Conservation (phyloP, 1,140 invertebrate species). For the Protaetia brevitarsis region DNA sequence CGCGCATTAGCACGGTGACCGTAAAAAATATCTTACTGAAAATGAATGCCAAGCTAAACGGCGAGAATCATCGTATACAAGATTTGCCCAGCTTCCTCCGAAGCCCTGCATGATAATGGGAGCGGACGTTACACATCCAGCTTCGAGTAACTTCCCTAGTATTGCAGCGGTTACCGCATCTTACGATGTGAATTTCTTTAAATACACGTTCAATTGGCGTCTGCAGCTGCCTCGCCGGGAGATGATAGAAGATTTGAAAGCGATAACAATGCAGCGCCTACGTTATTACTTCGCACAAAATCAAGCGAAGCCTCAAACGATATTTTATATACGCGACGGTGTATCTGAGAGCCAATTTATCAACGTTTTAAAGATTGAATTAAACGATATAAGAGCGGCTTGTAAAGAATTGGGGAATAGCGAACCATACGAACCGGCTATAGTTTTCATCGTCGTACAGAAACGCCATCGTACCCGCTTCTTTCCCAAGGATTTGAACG, state of each 20-base stretch:
- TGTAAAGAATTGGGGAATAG: constrained; percentile 53
- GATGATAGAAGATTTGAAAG: constrained; percentile 71
- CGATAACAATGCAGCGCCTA: constrained; percentile 63
- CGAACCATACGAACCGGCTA: constrained; percentile 57
- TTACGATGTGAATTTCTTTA: constrained; percentile 60
- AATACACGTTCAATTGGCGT: constrained; percentile 68
- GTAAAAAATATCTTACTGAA: constrained; percentile 78
- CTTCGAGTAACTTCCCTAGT: constrained; percentile 67
- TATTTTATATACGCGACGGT: constrained; percentile 79
- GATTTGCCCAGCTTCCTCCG: too few species aligned
- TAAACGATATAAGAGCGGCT: constrained; percentile 61
- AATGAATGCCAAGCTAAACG: constrained; percentile 82
- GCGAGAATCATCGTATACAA: constrained; percentile 64
- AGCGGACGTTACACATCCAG: constrained; percentile 86
- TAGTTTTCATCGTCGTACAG: constrained; percentile 85
- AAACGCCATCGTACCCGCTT: constrained; percentile 87
- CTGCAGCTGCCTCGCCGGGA: constrained; percentile 63
- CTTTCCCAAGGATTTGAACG: constrained; percentile 54
- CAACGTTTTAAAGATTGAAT: constrained; percentile 56
- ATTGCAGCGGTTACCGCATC: constrained; percentile 78
- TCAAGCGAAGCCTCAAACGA: constrained; percentile 54
- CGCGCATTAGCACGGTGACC: constrained; percentile 51
- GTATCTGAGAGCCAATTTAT: constrained; percentile 85
- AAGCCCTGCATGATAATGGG: constrained; percentile 51
- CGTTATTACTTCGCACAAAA: constrained; percentile 50